These are phyloP conservation scores for Fulmarus glacialis DNA, from an alignment of 2,113 vertebrate genomes.

Conservation along the genomic window DNA sequence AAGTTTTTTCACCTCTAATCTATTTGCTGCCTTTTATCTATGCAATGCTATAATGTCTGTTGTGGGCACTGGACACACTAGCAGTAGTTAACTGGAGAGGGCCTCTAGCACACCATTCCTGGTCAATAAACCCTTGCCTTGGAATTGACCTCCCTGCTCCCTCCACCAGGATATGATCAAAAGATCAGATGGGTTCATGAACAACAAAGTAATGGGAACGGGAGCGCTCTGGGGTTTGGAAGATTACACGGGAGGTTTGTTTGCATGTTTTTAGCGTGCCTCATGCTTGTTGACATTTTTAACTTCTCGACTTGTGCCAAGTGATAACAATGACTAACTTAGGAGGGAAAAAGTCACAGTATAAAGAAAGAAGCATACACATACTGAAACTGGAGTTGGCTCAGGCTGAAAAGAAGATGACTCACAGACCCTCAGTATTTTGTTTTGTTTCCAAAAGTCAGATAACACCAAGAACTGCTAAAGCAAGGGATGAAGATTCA, in stretches of 20 bases:
- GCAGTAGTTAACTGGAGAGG: not conserved
- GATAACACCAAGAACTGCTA: constrained; percentile 22
- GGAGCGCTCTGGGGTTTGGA: not conserved
- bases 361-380: constrained; percentile 7
- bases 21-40: not conserved
- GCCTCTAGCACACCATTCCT: not conserved
- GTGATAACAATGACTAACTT: constrained; percentile 54
- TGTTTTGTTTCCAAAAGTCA: constrained; percentile 37
- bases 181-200: constrained; percentile 11
- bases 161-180: not conserved
- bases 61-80: not conserved
- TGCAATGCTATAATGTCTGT: not conserved
- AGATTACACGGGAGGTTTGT: constrained; percentile 21
- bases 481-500: not conserved
- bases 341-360: constrained; percentile 5
- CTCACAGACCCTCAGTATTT: constrained; percentile 4
- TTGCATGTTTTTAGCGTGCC: constrained; percentile 31
- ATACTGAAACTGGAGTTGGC: constrained; percentile 9
- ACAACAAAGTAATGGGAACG: not conserved
- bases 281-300: constrained; percentile 27
- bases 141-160: not conserved
- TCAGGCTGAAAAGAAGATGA: constrained; percentile 51
- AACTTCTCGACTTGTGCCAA: constrained; percentile 43
- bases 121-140: not conserved
- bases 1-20: not conserved